Conservation (phyloP, 2,113 vertebrate species). For the Vicugna pacos region DNA sequence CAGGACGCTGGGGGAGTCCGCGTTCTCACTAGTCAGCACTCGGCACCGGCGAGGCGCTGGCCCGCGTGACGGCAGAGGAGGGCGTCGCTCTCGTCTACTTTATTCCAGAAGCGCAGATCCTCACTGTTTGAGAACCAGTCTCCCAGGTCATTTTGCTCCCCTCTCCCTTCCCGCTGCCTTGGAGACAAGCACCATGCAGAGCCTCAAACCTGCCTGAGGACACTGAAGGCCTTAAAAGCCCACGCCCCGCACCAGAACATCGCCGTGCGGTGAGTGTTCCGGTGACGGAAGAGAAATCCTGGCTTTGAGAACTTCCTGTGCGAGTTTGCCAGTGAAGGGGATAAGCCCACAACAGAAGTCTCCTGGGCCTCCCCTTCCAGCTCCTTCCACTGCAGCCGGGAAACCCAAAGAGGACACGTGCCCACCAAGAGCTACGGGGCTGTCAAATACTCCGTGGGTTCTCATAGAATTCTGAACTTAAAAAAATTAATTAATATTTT, state of each 20-base stretch:
- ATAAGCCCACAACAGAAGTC: rapidly evolving
- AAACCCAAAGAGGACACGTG: rapidly evolving
- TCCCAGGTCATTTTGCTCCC: rapidly evolving
- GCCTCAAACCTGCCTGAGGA: not conserved
- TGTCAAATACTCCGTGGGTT: rapidly evolving
- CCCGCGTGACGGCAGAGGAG: not conserved
- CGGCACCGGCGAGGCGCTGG: not conserved
- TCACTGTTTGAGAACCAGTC: no score
- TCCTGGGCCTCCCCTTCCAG: not conserved
- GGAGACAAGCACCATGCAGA: not conserved
- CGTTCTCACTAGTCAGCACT: not conserved
- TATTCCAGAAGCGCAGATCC: not conserved
- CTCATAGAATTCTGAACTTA: not conserved
- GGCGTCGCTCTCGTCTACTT: rapidly evolving
- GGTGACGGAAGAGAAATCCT: no score
- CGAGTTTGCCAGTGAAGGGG: not conserved
- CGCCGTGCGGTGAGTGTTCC: not conserved
- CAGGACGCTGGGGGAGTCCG: not conserved
- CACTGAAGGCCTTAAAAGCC: not conserved
- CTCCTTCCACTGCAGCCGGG: not conserved
- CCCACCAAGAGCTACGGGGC: rapidly evolving
- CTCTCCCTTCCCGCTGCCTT: not conserved
- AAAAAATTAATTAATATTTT: no score
- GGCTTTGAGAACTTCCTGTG: not conserved
- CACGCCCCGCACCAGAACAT: no score